Base-by-base conservation (phyloP, 1,140 invertebrate species). In the Monomorium pharaonis region DNA sequence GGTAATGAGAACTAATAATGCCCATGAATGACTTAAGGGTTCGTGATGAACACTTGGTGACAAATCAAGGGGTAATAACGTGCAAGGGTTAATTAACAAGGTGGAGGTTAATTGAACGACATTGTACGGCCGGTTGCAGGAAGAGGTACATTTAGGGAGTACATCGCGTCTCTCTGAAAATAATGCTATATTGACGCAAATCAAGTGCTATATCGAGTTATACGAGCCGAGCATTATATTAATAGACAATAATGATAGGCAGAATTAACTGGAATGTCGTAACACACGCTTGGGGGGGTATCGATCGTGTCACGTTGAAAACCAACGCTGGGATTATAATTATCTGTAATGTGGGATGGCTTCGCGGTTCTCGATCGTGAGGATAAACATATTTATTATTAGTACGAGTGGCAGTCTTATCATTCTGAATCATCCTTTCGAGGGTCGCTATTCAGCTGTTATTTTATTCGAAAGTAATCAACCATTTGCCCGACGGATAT, bases 201-300 rank as follows among this genome's bases (percentile, higher is more conserved):
- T 74, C 67, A 18, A 60, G 51, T 56, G 7, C 24, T 74, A 83
- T 83, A 83, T 83, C 24, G 67, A 72, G 78, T 44, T 44, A 74
- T 30, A 60, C 51, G 24, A 58, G 51, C 24, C n/a, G 12, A 6
- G 65, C 21, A 37, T 83, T 58, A 72, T 83, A 83, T 83, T 83
- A 83, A 83, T 83, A 83, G 78, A 83, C 14, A 74, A 83, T 83
- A 83, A 83, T 47, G 54, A 83, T 47, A 83, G 24, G 51, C 67
- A 72, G 67, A 74, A 83, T 83, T 74, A 83, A 72, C 54, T 21
- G 78, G 51, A 83, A 83, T 83, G 78, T 83, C 16, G 67, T 74
- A 83, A 83, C 51, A 56, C 24, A 58, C 24, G 51, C 78, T 60
- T 72, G 51, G 18, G 18, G n/a, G 7, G 14, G 58, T 83, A 83